Conservation (phyloP, 2,888 invertebrate genomes). For the Acholoe squamosa region DNA sequence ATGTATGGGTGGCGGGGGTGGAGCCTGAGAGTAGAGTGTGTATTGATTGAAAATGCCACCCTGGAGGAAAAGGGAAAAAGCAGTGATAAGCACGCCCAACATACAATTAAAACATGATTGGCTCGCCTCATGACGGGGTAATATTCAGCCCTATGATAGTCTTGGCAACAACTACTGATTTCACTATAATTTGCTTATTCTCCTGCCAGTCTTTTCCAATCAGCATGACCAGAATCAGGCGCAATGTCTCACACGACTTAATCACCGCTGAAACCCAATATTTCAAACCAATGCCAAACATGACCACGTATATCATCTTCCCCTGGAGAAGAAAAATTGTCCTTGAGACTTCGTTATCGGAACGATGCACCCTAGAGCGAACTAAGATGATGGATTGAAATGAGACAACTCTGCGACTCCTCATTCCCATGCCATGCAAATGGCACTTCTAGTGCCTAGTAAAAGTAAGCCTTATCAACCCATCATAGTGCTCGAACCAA, state of each 20-base stretch:
- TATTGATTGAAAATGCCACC: conserved; percentile 17
- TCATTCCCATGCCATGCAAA: neutral
- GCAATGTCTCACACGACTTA: neutral
- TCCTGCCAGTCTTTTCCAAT: neutral
- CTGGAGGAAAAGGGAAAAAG: neutral
- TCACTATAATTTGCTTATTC: too few species aligned
- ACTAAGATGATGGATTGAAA: conserved; percentile 10
- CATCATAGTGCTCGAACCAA: neutral
- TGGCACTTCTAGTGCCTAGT: neutral
- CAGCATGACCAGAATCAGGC: neutral
- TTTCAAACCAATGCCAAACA: neutral
- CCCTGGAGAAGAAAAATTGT: conserved; percentile 9
- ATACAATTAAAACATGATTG: conserved; percentile 13
- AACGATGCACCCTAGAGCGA: neutral
- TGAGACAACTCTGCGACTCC: neutral
- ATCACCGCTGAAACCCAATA: conserved; percentile 9
- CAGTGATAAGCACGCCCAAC: neutral
- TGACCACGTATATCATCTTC: neutral
- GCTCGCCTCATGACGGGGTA: neutral
- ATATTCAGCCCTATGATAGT: too few species aligned
- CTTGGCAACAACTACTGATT: too few species aligned
- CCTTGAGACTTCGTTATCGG: neutral
- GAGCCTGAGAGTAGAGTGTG: neutral
- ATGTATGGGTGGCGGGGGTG: neutral
- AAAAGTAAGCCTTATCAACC: neutral